Evolutionary conservation across 1,140 invertebrate species (phyloP).

Genomic region (Subanguina moxae): DNA sequence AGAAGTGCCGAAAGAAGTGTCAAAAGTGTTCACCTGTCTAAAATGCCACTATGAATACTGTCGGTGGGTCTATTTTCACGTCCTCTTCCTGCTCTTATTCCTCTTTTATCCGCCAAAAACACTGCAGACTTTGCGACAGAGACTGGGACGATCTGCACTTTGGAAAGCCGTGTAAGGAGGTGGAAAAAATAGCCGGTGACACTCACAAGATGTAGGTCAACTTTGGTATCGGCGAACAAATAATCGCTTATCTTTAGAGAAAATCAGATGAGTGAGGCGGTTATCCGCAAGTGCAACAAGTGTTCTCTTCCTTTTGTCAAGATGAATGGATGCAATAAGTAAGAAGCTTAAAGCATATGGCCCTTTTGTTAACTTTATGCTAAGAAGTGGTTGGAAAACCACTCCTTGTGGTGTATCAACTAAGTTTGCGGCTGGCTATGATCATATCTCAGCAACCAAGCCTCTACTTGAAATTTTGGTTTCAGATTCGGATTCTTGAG

Average conservation of each 20-base stretch:
- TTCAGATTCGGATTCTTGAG: too few species aligned
- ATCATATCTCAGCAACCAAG: too few species aligned
- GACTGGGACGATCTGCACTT: conserved; percentile 41
- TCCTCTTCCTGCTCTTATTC: background rate
- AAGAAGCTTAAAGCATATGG: too few species aligned
- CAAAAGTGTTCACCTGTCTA: conserved; percentile 36
- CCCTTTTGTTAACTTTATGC: too few species aligned
- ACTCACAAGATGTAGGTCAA: conserved; percentile 5
- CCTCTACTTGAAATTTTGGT: too few species aligned
- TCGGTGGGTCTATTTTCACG: conserved; percentile 8
- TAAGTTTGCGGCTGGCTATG: too few species aligned
- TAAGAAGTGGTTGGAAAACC: too few species aligned
- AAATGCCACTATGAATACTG: conserved; percentile 33
- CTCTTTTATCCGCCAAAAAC: background rate
- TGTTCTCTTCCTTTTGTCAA: conserved; percentile 68
- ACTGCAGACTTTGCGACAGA: conserved; percentile 15
- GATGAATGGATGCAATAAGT: conserved; percentile 65
- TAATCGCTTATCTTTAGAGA: conserved; percentile 44
- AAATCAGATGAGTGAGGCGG: conserved; percentile 31
- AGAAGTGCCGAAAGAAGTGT: conserved; percentile 17
- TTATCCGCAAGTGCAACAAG: conserved; percentile 64
- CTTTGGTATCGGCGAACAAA: background rate
- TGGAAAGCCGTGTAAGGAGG: conserved; percentile 27
- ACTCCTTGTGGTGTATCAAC: too few species aligned
- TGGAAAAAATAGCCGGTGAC: conserved; percentile 10